Evolutionary conservation across 1,140 invertebrate species (phyloP), one percentile per base, ranked within the genome.

Genomic region (Rhagoletis zephyria): DNA sequence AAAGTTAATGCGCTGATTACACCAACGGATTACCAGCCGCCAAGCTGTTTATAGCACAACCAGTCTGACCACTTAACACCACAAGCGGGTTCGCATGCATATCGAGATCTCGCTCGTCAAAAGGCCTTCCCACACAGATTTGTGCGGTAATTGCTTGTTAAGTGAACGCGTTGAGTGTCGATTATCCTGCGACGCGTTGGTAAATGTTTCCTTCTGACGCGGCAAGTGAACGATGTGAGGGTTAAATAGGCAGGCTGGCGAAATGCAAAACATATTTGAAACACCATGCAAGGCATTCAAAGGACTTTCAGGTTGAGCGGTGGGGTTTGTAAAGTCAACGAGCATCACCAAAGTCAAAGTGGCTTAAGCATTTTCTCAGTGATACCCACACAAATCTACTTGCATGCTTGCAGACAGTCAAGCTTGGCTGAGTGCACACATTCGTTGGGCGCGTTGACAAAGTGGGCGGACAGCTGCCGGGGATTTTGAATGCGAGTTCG

Each of bases 121-220:
- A 81, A 81, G 7, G 48, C 89, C 90, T 91, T 91, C 91, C 91
- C 91, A 91, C 91, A 91, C 90, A 90, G 91, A 91, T 91, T 91
- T 91, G 85, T 81, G 86, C 87, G 88, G 90, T 91, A 91, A 91
- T 91, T 91, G 89, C 89, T 89, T 91, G 90, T 89, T 89, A 86
- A 67, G 87, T 87, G 85, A 70, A 64, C 7, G 0, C 56, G 30
- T 42, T 30, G 59, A 59, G 19, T n/a, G 56, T 59, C 12, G 59
- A 81, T 81, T 81, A 81, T 19, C 74, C 48, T 19, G 51, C 16
- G 48, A 56, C 51, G 51, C 5, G 51, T 56, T 56, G 5, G 5
- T 56, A 1, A 56, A 1, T 7, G 10, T 56, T 56, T 7, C 1
- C 51, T 56, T 56, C 51, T 10, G 10, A 10, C 51, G 51, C 51